phyloP scores from a whole-genome alignment of 2,797 vertebrate species.

The Intellagama lesueurii region DNA sequence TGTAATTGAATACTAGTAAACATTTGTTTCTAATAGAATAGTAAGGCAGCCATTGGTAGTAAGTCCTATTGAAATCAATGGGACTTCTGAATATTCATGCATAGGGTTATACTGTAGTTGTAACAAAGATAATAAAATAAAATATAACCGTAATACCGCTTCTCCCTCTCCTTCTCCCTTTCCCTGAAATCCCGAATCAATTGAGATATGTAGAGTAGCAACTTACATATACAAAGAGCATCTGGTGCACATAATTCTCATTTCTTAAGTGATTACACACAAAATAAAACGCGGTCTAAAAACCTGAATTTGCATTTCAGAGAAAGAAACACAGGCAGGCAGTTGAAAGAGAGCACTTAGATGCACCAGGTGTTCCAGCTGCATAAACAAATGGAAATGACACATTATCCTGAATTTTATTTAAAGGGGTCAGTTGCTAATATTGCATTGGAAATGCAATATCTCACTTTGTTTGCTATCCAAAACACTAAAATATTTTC shows the following conservation, averaged over 20 bases:
- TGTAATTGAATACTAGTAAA: not conserved
- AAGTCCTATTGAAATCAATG: no score
- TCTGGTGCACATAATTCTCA: not conserved
- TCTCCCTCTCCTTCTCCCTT: not conserved
- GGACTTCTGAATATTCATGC: no score
- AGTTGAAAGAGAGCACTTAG: not conserved
- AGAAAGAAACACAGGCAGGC: not conserved
- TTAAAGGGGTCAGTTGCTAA: not conserved
- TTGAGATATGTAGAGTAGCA: not conserved
- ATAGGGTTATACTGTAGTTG: not conserved
- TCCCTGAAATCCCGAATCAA: not conserved
- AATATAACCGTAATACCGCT: not conserved
- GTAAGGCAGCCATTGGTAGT: no score
- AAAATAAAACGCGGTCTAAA: not conserved
- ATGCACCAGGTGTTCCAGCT: not conserved
- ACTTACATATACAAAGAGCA: not conserved
- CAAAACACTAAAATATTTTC: not conserved
- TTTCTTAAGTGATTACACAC: not conserved
- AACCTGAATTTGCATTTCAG: slow-evolving; percentile 27
- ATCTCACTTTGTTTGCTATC: not conserved
- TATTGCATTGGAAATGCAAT: not conserved
- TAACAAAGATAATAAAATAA: not conserved
- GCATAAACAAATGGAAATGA: slow-evolving; percentile 9
- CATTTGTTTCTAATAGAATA: not conserved
- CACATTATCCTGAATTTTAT: not conserved